A percentile compares a stretch with the other conserved stretches of the same genome.
phyloP scores from a whole-genome alignment of 2,888 invertebrate genomes.

The Tribolium freemani region DNA sequence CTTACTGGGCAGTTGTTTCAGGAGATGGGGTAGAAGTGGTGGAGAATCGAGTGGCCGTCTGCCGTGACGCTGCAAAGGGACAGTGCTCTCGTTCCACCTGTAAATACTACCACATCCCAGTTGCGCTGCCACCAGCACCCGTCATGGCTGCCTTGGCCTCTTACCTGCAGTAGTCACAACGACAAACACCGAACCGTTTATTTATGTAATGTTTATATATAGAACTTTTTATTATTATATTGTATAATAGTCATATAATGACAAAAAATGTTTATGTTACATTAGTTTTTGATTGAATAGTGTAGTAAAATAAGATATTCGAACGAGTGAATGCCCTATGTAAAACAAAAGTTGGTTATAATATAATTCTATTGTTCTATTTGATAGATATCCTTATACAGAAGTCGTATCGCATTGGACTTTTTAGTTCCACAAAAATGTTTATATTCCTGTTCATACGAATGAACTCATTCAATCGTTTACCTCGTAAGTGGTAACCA shows the following conservation, averaged over 20 bases:
- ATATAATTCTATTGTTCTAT: conserved; percentile 57
- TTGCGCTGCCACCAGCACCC: conserved; percentile 88
- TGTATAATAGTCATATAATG: conserved; percentile 66
- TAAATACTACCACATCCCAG: conserved; percentile 98
- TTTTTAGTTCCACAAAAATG: not conserved
- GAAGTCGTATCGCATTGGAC: conserved; percentile 20
- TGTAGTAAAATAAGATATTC: conserved; percentile 55
- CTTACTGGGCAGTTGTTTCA: conserved; percentile 68
- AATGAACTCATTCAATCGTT: not conserved
- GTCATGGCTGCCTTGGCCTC: conserved; percentile 76
- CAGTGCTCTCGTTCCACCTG: conserved; percentile 93
- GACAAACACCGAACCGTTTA: conserved; percentile 61
- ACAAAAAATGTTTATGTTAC: conserved; percentile 64
- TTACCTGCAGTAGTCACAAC: conserved; percentile 68
- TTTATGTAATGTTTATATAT: conserved; percentile 66
- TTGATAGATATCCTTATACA: conserved; percentile 13
- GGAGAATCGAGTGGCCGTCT: conserved; percentile 95
- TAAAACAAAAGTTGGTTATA: conserved; percentile 45
- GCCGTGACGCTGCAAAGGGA: conserved; percentile 95
- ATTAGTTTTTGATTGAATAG: conserved; percentile 58
- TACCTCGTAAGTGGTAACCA: conserved; percentile 3
- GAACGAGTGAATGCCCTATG: conserved; percentile 60
- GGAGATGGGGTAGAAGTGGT: conserved; percentile 95
- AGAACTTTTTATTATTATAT: conserved; percentile 66
- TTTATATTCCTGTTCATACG: not conserved